Conservation (phyloP, 2,888 invertebrate species). For the Catocala fraxini region DNA sequence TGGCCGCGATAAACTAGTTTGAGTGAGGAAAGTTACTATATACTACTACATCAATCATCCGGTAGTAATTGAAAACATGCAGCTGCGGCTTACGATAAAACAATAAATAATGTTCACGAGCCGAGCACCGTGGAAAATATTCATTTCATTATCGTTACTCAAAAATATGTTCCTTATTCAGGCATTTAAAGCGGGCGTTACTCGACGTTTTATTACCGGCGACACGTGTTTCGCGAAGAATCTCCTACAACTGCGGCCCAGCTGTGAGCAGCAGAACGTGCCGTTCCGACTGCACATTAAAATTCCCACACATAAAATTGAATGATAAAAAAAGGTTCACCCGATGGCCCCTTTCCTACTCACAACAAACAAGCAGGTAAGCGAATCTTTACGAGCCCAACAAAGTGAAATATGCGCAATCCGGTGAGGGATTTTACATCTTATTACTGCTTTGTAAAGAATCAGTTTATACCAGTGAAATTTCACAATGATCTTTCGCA, state of each 20-base stretch:
- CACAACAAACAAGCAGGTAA: conserved; percentile 87
- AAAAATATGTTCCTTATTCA: conserved; percentile 50
- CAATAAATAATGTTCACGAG: conserved; percentile 62
- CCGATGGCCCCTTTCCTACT: conserved; percentile 79
- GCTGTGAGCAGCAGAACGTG: conserved; percentile 83
- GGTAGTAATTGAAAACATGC: conserved; percentile 78
- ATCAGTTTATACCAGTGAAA: conserved; percentile 66
- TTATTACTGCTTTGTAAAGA: conserved; percentile 72
- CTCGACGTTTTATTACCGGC: conserved; percentile 64
- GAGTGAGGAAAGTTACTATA: conserved; percentile 71
- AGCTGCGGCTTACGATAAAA: conserved; percentile 68
- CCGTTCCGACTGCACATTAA: conserved; percentile 81
- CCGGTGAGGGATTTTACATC: conserved; percentile 75
- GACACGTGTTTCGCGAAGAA: conserved; percentile 81
- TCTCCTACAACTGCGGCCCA: conserved; percentile 77
- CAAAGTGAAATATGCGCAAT: conserved; percentile 78
- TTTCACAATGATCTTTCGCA: conserved; percentile 62
- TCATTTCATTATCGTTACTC: conserved; percentile 51
- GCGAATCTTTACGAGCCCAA: conserved; percentile 82
- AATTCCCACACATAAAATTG: conserved; percentile 86
- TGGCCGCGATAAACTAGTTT: conserved; percentile 80
- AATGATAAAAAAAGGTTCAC: conserved; percentile 80
- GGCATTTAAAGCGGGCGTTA: conserved; percentile 47
- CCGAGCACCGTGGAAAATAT: conserved; percentile 47
- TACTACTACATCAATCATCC: conserved; percentile 75